A percentile compares a stretch with the other conserved stretches of the same genome.
phyloP scores from a whole-genome alignment of 2,113 vertebrate genomes.

The Narcine bancroftii region DNA sequence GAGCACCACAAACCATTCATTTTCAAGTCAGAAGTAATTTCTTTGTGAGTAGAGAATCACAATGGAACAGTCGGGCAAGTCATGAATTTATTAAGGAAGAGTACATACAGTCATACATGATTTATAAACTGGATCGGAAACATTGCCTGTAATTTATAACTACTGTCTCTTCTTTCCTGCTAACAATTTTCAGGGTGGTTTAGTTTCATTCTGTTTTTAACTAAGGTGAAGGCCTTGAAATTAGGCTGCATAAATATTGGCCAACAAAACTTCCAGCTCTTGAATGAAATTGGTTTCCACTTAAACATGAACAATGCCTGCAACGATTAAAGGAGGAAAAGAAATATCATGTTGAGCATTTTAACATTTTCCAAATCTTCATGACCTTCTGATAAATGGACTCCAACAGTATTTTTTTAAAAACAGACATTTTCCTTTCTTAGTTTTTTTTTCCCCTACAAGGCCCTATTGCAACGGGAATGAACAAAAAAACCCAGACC shows the following conservation, averaged over 20 bases:
- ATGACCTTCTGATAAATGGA: no score
- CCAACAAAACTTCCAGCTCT: background rate
- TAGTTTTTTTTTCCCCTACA: no score
- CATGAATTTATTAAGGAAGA: background rate
- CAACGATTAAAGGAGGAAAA: background rate
- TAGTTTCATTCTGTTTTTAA: background rate
- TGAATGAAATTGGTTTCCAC: background rate
- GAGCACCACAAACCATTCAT: background rate
- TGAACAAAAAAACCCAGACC: no score
- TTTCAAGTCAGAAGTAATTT: slow-evolving; percentile 17
- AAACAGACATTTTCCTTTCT: no score
- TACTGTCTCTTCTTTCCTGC: background rate
- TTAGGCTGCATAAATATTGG: background rate
- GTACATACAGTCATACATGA: background rate
- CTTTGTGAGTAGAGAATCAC: background rate
- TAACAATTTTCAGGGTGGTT: background rate
- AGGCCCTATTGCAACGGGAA: no score
- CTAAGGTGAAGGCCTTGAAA: background rate
- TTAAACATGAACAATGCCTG: background rate
- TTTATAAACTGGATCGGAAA: background rate
- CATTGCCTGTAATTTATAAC: background rate
- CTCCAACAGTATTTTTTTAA: no score
- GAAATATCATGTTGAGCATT: background rate
- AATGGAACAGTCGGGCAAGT: slow-evolving; percentile 13
- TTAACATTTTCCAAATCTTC: background rate